A percentile compares a stretch with the other conserved stretches of the same genome.
phyloP scores from a whole-genome alignment of 2,797 vertebrate species.

The Myioborus miniatus region DNA sequence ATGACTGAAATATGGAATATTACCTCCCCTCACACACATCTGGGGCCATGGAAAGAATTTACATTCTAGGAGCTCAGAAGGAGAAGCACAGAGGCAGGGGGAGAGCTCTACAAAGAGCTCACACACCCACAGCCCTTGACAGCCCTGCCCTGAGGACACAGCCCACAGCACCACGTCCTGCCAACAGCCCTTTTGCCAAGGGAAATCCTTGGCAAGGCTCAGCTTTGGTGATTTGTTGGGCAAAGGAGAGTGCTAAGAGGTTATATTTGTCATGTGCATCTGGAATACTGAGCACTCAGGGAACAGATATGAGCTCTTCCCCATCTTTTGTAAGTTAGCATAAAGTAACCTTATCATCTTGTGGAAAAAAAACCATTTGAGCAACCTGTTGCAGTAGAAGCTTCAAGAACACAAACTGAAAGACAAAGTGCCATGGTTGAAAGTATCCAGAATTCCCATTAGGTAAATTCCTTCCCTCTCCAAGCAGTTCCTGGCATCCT shows the following conservation, averaged over 20 bases:
- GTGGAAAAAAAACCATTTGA: neutral
- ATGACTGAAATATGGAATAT: neutral
- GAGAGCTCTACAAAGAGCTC: neutral
- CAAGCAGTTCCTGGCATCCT: neutral
- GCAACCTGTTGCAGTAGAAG: slow-evolving; percentile 23
- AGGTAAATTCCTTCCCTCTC: neutral
- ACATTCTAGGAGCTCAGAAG: neutral
- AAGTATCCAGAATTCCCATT: neutral
- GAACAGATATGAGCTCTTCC: neutral
- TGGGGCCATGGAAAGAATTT: neutral
- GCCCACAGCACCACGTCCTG: neutral
- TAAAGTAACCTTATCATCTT: neutral
- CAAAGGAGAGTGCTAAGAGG: neutral
- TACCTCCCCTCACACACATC: neutral
- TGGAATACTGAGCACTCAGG: neutral
- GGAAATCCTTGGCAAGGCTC: neutral
- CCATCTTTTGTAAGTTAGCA: slow-evolving; percentile 16
- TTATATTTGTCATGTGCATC: neutral
- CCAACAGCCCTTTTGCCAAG: neutral
- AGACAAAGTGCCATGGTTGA: slow-evolving; percentile 10
- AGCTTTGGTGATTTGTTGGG: neutral
- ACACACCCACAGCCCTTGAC: neutral
- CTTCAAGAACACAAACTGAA: slow-evolving; percentile 30
- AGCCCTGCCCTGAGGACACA: neutral
- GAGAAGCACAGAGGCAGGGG: neutral